Evolutionary conservation across 2,113 vertebrate species (phyloP), one percentile per base, ranked within the genome.

Genomic region (Pipa parva): DNA sequence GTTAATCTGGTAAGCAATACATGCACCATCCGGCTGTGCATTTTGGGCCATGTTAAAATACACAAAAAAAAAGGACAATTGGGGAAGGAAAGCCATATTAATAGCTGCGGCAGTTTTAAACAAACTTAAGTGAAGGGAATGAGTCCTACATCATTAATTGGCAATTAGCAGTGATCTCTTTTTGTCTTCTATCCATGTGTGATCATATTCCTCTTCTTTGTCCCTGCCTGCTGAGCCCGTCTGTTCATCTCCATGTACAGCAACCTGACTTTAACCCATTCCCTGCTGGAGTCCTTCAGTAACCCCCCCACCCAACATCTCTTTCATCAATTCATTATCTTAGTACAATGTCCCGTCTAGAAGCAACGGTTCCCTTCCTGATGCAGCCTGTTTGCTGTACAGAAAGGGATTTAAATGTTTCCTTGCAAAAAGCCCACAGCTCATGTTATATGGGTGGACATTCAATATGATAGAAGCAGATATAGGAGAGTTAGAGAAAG

Each of bases 111-210:
- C 27, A 36, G 65, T 60, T 59, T 69, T 12, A 42, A 63, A 48
- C 48, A 49, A 37, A 51, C 29, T 26, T 17, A 24, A 52, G 49
- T 48, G 36, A 51, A 31, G 55, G 65, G 48, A 52, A 59, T 15
- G 46, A 52, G 57, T 51, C 9, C 31, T 59, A 51, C 29, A 2
- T 52, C 57, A 69, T 69, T 69, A 69, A 69, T 69, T 69, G 65
- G 31, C 65, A 69, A 69, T 69, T 69, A 69, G 65, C 65, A 60
- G 24, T 25, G 64, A 68, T 59, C 64, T 28, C 31, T 65, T 66
- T 49, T 33, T 66, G 36, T 58, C 39, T 50, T 31, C 64, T 25
- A 18, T 21, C 51, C 55, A 50, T 50, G 63, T 57, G 64, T 67
- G 64, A 67, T 67, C 42, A 33, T 45, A 36, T 37, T 60, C 65